Evolutionary conservation across 1,140 invertebrate species (phyloP), one percentile per base, ranked within the genome.

Genomic region (Macrosteles quadrilineatus): DNA sequence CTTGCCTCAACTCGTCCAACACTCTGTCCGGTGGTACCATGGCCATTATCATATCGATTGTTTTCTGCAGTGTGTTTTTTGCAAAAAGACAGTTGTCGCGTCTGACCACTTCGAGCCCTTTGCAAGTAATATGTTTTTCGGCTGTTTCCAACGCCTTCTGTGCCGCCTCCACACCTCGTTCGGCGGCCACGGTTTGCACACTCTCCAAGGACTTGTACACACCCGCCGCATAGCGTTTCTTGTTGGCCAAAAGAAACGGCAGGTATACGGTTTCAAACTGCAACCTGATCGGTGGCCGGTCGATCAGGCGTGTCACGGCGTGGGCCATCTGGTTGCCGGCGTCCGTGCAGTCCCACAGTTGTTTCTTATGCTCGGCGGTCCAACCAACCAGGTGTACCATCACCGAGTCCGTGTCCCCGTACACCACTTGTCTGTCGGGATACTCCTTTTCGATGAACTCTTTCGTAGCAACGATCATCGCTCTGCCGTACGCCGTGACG

Each of bases 81-180:
- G 29, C 55, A 4, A 59, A 31, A 29, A 14, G 19, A 29, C 55
- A 59, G 29, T 59, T 59, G n/a, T 59, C 55, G 27, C 55, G 55
- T 17, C 55, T 11, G 9, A 59, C 55, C 23, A 31, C 29, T 29
- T 59, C 21, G 14, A 59, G 23, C 27, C 55, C 55, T 23, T 59
- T 59, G 11, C 14, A 29, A 19, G 3, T 4, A 4, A 53, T 19
- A 6, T 53, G 4, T 14, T 14, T 4, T 6, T 14, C 32, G 14
- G 32, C 32, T 4, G 32, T 14, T 4, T 4, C 14, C 14, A 36
- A 14, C 14, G 32, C 32, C 4, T 4, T 14, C 4, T 4, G 4
- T 14, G 32, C 32, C 14, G 32, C 32, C 4, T 36, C 32, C 32
- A 36, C 32, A 36, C 32, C 32, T 36, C 14, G 4, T 23, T 14